Base-by-base conservation (phyloP, 2,888 invertebrate genomes). In the Griposia aprilina region DNA sequence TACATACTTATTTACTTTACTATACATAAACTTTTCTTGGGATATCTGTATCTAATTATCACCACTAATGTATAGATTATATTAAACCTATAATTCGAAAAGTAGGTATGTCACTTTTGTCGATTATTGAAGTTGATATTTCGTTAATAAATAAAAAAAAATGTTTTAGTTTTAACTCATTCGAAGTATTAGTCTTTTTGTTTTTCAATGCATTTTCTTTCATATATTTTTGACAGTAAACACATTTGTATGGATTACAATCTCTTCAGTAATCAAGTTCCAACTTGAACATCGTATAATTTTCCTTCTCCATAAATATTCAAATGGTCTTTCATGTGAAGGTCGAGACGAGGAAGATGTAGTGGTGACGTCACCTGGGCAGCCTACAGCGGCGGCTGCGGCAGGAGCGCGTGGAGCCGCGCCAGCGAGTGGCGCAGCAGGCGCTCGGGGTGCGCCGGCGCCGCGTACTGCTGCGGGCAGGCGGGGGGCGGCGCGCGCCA, bases 401-500 rank as follows among this genome's bases (percentile, higher is more conserved):
- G 48, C 60, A 48, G 60, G 5, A 78, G 72, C 48, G 62, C 72
- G 66, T 73, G 84, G 76, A 87, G 89, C 30, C 82, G 63, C 0
- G 66, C 73, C 13, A 89, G 88, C 45, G 88, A 70, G 69, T 74
- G 71, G 1, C 74, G 89, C 85, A 90, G 89, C 73, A 91, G 57
- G 69, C 81, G 80, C 68, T 87, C 74, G 80, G 84, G 83, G 80
- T 88, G 81, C 73, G 83, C 76, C 88, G 89, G 91, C 76, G 88
- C 90, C 80, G 90, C 87, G 93, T 91, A 92, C 90, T 93, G 90
- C 82, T 52, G 72, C 17, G 80, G 7, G 63, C 20, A 80, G 82
- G 86, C 92, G 90, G 95, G 95, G 55, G 95, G 94, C 73, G 95
- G 93, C 36, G 55, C 81, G 84, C 90, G 86, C 94, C n/a, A n/a